Evolutionary conservation across 1,140 invertebrate species (phyloP), one percentile per base, ranked within the genome.

Genomic region (Zaprionus capensis): DNA sequence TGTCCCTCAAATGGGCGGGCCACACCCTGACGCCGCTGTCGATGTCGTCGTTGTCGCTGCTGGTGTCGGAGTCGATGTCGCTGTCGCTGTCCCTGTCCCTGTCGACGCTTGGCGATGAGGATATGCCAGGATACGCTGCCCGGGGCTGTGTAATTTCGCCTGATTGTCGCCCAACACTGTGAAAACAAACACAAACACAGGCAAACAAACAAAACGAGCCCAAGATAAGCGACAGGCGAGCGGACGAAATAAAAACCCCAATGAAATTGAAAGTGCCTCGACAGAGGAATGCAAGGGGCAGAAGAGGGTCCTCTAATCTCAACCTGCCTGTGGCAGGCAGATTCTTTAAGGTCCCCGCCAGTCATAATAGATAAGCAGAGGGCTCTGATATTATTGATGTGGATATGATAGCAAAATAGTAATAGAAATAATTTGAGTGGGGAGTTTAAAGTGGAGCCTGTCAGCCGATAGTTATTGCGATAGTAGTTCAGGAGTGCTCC

Each of bases 101-200:
- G 58, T 38, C 53, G 53, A 56, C 46, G 17, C n/a, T 14, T 44
- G 12, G 53, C 41, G 53, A 20, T 31, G 63, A 17, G 44, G 26
- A 36, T 36, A 31, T 53, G 26, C 22, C 38, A n/a, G 9, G 31
- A 34, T 34, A 34, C 14, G 4, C 62, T 56, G 69, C 82, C 62
- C 11, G 22, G 36, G 66, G 82, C 82, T 79, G 57, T 77, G 80
- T 77, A 80, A 87, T 88, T 88, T 70, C 68, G 67, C 57, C 71
- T 84, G 83, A 90, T 87, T 87, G 81, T 87, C 85, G 83, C 81
- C 81, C 84, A 84, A 81, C 80, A 73, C 81, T 90, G 81, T 71
- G 68, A 90, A 90, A 90, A 81, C 85, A 88, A 82, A 85, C 80
- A 85, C 80, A 85, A 75, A 78, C 61, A 83, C 69, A 67, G 66